Percentiles rank a stretch among this genome's conserved stretches.
Evolutionary conservation across 2,888 invertebrate species (phyloP).

Genomic region (Panopea generosa): DNA sequence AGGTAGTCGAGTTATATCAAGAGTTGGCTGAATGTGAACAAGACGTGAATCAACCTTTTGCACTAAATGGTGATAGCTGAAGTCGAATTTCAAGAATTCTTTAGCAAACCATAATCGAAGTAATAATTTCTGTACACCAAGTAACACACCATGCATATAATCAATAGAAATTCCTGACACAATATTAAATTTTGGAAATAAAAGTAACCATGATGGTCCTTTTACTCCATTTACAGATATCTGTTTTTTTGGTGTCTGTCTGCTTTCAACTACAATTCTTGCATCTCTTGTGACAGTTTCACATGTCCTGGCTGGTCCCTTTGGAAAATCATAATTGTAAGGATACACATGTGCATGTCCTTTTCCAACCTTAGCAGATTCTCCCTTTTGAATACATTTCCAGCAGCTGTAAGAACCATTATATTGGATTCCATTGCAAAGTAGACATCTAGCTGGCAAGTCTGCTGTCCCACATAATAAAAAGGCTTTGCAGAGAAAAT

Average conservation of each 20-base stretch:
- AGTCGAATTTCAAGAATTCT: background rate
- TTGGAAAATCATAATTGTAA: constrained; percentile 13
- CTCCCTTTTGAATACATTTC: constrained; percentile 32
- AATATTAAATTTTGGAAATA: constrained; percentile 54
- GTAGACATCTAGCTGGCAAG: constrained; percentile 32
- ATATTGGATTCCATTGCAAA: constrained; percentile 38
- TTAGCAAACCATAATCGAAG: constrained; percentile 45
- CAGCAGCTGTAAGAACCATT: constrained; percentile 36
- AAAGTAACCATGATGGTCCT: constrained; percentile 41
- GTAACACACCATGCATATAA: constrained; percentile 70
- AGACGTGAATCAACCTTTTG: background rate
- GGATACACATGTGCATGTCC: constrained; percentile 25
- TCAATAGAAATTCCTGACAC: constrained; percentile 60
- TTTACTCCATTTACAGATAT: constrained; percentile 37
- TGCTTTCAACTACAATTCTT: background rate
- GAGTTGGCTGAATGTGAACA: constrained; percentile 20
- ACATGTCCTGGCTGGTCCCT: constrained; percentile 15
- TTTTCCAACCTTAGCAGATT: constrained; percentile 24
- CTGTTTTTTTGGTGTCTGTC: constrained; percentile 1
- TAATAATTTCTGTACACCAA: constrained; percentile 61
- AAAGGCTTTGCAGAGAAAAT: constrained; percentile 6
- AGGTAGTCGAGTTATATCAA: constrained; percentile 34
- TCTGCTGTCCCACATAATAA: constrained; percentile 39
- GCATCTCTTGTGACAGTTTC: constrained; percentile 6
- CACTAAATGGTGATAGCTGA: background rate